Evolutionary conservation across 1,140 invertebrate genomes (phyloP).

Genomic region (Parapsyche elsis): DNA sequence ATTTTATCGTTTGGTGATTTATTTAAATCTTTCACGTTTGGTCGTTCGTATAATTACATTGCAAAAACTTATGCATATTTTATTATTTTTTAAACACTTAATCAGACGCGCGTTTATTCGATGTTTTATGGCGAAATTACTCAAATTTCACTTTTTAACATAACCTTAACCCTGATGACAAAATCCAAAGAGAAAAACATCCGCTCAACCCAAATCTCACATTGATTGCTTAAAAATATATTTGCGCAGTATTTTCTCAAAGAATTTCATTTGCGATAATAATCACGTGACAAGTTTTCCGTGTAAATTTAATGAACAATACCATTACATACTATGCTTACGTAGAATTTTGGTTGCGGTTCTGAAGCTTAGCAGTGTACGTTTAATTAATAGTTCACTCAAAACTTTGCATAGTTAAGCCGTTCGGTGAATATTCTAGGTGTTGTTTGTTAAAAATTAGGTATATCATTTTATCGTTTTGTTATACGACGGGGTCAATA

Average conservation of each 20-base stretch:
- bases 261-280: no score
- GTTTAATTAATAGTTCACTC: no score
- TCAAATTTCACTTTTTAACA: not conserved
- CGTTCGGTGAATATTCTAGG: no score
- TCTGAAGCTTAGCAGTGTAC: not conserved
- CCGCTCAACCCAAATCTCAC: no score
- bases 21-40: not conserved
- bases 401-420: no score
- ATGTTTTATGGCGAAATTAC: not conserved
- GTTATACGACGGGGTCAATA: not conserved
- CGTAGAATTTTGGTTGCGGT: not conserved
- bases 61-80: not conserved
- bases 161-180: not conserved
- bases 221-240: no score
- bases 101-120: not conserved
- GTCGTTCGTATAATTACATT: not conserved
- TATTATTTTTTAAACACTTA: not conserved
- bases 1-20: constrained; percentile 11
- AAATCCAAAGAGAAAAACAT: no score
- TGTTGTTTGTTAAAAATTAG: no score
- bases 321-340: no score
- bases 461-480: no score
- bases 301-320: not conserved
- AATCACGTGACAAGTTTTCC: not conserved
- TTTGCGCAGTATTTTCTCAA: no score